Evolutionary conservation across 2,113 vertebrate species (phyloP).

Genomic region (Oreochromis niloticus): DNA sequence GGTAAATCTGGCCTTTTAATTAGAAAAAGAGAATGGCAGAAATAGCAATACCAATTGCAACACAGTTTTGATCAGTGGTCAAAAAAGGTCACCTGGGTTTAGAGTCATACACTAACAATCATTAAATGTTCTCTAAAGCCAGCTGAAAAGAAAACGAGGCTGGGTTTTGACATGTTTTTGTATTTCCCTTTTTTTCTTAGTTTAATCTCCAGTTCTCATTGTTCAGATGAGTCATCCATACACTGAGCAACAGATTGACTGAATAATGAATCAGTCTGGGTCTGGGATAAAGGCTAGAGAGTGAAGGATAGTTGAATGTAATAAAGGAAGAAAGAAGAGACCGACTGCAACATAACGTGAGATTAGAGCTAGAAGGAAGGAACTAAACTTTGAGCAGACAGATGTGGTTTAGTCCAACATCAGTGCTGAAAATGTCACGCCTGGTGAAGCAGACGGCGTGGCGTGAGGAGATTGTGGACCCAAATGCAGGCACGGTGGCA

Average conservation of each 20-base stretch:
- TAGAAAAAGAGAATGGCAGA: background rate
- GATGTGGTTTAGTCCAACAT: background rate
- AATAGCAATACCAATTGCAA: background rate
- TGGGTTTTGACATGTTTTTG: background rate
- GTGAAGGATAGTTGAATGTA: background rate
- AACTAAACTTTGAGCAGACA: background rate
- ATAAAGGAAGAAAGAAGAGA: slow-evolving; percentile 23
- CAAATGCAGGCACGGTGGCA: background rate
- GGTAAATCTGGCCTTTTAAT: background rate
- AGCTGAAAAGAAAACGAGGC: background rate
- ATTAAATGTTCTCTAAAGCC: background rate
- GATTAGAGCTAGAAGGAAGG: slow-evolving; percentile 34
- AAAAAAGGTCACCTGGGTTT: background rate
- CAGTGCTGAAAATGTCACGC: background rate
- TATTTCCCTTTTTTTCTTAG: background rate
- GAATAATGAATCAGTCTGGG: slow-evolving; percentile 21
- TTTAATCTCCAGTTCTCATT: background rate
- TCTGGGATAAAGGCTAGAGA: slow-evolving; percentile 9
- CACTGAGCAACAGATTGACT: slow-evolving; percentile 36
- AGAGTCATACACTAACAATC: background rate
- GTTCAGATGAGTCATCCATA: background rate
- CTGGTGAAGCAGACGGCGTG: background rate
- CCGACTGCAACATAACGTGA: slow-evolving; percentile 34
- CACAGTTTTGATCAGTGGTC: background rate
- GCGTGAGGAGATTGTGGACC: background rate